phyloP scores from a whole-genome alignment of 2,113 vertebrate genomes.

The Numida meleagris region DNA sequence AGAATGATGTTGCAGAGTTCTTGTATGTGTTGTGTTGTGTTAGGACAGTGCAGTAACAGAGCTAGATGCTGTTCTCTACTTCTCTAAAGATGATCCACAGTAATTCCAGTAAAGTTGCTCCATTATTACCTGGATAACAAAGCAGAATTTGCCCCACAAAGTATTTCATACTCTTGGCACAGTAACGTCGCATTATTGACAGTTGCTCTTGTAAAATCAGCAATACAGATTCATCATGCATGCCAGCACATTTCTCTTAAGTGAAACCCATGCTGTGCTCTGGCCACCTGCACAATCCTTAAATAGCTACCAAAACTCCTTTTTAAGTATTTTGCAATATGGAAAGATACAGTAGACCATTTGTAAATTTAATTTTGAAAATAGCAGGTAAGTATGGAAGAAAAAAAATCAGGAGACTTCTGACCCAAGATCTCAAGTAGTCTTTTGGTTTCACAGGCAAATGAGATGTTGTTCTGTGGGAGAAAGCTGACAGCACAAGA shows the following conservation, averaged over 20 bases:
- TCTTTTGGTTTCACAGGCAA: conserved; percentile 84
- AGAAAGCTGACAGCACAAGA: conserved; percentile 96
- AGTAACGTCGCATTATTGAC: background rate
- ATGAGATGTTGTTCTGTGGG: conserved; percentile 98
- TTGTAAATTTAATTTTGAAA: conserved; percentile 34
- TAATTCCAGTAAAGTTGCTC: background rate
- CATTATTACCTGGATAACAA: background rate
- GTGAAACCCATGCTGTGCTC: conserved; percentile 46
- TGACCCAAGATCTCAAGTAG: background rate
- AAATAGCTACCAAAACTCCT: conserved; percentile 37
- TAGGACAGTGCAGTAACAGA: background rate
- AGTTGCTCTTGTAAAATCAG: conserved; percentile 30
- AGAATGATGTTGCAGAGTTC: background rate
- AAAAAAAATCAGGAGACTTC: background rate
- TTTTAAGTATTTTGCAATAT: conserved; percentile 5
- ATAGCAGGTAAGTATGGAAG: background rate
- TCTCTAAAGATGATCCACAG: background rate
- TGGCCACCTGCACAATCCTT: conserved; percentile 60
- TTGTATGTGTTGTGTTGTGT: background rate
- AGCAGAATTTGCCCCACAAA: conserved; percentile 3
- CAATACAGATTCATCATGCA: background rate
- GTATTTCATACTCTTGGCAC: background rate
- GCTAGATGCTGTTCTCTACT: background rate
- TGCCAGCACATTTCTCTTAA: conserved; percentile 48
- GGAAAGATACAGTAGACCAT: conserved; percentile 14